A percentile compares a stretch with the other conserved stretches of the same genome.
Conservation (phyloP, 2,797 vertebrate species). For the Euthynnus affinis region DNA sequence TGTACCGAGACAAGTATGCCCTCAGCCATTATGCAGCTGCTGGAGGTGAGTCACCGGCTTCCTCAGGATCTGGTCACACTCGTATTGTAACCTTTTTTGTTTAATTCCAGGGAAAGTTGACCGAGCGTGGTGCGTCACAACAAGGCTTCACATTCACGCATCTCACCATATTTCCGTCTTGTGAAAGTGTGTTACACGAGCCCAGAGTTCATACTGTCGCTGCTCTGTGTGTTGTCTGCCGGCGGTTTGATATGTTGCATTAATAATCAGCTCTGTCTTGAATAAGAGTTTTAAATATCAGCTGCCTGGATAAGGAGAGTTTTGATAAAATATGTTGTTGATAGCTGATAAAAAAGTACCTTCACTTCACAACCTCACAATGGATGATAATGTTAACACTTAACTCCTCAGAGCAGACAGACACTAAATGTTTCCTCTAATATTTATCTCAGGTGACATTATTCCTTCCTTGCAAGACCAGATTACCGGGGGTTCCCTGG, state of each 20-base stretch:
- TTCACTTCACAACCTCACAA: too few relatives aligned
- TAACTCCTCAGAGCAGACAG: too few relatives aligned
- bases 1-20: slow-evolving; percentile 88
- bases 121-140: neutral
- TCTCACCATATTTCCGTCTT: neutral
- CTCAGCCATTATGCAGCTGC: slow-evolving; percentile 89
- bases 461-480: neutral
- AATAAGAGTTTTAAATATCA: too few relatives aligned
- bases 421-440: too few relatives aligned
- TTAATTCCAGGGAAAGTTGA: neutral
- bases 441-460: too few relatives aligned
- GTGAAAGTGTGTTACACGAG: neutral
- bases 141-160: neutral
- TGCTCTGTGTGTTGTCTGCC: neutral
- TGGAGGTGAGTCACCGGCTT: slow-evolving; percentile 88
- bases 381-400: too few relatives aligned
- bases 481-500: neutral
- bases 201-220: too few relatives aligned
- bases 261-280: too few relatives aligned
- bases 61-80: neutral
- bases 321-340: too few relatives aligned
- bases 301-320: too few relatives aligned
- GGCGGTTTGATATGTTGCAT: neutral
- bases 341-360: too few relatives aligned
- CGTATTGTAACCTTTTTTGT: neutral